A percentile compares a stretch with the other conserved stretches of the same genome.
phyloP scores from a whole-genome alignment of 2,888 invertebrate species.

The Heteromurus nitidus region DNA sequence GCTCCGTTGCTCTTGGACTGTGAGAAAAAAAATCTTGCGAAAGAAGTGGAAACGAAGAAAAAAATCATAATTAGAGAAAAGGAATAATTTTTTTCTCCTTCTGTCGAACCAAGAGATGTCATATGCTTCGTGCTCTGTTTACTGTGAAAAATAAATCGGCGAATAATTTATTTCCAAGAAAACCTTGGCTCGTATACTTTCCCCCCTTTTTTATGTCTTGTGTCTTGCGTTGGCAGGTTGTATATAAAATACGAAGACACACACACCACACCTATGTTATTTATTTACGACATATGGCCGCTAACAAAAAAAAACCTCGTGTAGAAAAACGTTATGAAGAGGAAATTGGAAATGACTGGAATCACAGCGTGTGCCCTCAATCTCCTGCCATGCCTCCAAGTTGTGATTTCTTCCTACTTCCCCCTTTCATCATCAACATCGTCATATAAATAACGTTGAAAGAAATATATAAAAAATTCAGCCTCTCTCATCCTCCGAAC shows the following conservation, averaged over 20 bases:
- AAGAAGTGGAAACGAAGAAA: not conserved
- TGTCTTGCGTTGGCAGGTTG: constrained; percentile 9
- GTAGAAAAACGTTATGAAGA: not conserved
- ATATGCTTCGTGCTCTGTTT: too few relatives aligned
- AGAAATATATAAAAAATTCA: too few relatives aligned
- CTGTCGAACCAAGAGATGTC: not conserved
- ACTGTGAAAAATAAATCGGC: too few relatives aligned
- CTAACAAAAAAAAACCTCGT: not conserved
- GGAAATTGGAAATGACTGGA: constrained; percentile 49
- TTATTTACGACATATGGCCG: not conserved
- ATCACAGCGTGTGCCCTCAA: constrained; percentile 41
- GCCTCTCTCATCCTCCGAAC: too few relatives aligned
- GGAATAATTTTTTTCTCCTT: too few relatives aligned
- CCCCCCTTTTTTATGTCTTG: too few relatives aligned
- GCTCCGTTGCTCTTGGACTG: not conserved
- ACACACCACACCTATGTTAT: not conserved
- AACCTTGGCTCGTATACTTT: not conserved
- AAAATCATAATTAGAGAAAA: constrained; percentile 29
- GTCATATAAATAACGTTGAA: not conserved
- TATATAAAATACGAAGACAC: not conserved
- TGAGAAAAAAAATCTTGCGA: not conserved
- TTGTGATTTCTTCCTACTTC: too few relatives aligned
- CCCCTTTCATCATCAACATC: constrained; percentile 10
- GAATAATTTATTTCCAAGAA: too few relatives aligned
- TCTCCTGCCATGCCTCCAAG: constrained; percentile 30